Evolutionary conservation across 2,888 invertebrate genomes (phyloP).

Genomic region (Ophion obscuratus): DNA sequence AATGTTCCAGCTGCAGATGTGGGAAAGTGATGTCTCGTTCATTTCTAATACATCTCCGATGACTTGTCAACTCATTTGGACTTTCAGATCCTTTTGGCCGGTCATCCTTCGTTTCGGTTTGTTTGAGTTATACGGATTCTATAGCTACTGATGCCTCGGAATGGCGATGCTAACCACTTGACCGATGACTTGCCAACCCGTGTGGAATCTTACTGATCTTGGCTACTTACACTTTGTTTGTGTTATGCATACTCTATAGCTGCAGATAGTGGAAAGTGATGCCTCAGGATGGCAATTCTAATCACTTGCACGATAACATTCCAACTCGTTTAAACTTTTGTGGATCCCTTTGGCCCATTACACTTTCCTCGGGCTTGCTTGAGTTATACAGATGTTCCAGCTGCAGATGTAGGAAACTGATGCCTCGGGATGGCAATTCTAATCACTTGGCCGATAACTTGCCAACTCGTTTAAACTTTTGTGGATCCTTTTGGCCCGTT

Average conservation of each 20-base stretch:
- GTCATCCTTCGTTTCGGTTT: too few species aligned
- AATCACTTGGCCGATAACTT: conserved; percentile 54
- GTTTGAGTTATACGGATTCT: too few species aligned
- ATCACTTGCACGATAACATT: conserved; percentile 34
- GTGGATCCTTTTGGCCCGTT: neutral
- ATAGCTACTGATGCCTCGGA: too few species aligned
- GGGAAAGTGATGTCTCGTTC: conserved; percentile 9
- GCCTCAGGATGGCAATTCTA: conserved; percentile 18
- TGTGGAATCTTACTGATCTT: neutral
- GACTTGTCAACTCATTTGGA: conserved; percentile 31
- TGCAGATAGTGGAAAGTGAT: too few species aligned
- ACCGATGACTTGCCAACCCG: too few species aligned
- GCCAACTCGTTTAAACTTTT: conserved; percentile 23
- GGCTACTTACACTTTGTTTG: neutral
- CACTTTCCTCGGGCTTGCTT: too few species aligned
- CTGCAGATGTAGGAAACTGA: conserved; percentile 4
- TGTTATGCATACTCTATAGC: too few species aligned
- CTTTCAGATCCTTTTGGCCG: conserved; percentile 1
- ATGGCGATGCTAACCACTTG: too few species aligned
- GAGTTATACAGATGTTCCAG: neutral
- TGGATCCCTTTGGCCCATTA: neutral
- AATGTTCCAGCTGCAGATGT: neutral
- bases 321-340: conserved; percentile 22
- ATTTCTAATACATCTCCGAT: conserved; percentile 52
- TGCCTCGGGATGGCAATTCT: conserved; percentile 23